Evolutionary conservation across 2,113 vertebrate genomes (phyloP).

Genomic region (Oryzias javanicus): DNA sequence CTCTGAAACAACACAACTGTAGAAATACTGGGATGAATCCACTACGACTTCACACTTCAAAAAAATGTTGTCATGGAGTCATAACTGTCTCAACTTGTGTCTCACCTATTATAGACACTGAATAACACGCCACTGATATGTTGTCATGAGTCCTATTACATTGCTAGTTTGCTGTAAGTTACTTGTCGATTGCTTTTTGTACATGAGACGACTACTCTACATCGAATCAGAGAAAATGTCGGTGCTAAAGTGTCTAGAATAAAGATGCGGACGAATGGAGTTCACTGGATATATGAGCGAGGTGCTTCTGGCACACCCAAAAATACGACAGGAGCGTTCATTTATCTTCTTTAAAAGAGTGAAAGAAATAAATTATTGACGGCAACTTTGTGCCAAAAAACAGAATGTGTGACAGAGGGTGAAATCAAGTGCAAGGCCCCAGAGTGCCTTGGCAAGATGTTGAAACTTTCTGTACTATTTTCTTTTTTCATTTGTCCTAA

Average conservation of each 20-base stretch:
- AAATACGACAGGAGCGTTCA: constrained; percentile 27
- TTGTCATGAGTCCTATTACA: constrained; percentile 50
- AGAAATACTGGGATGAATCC: constrained; percentile 8
- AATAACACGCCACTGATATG: constrained; percentile 46
- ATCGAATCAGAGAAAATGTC: constrained; percentile 34
- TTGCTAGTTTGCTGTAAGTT: constrained; percentile 61
- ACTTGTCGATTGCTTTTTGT: constrained; percentile 71
- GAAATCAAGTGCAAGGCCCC: constrained; percentile 17
- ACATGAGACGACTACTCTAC: constrained; percentile 54
- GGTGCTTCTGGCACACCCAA: constrained; percentile 52
- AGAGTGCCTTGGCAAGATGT: not conserved
- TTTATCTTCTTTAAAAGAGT: constrained; percentile 8
- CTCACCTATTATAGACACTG: constrained; percentile 39
- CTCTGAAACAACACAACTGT: constrained; percentile 12
- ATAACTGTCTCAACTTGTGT: constrained; percentile 20
- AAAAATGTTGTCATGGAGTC: constrained; percentile 27
- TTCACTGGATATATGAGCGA: constrained; percentile 55
- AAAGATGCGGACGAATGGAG: constrained; percentile 55
- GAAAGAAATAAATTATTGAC: not conserved
- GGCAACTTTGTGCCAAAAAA: constrained; percentile 35
- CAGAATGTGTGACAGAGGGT: constrained; percentile 16
- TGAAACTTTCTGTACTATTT: not conserved
- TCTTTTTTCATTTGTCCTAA: constrained; percentile 2
- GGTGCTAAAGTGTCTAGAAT: constrained; percentile 54
- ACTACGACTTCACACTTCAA: constrained; percentile 12